Conservation (phyloP, 53 echinoderm and acorn worm species). For the Paracentrotus lividus region DNA sequence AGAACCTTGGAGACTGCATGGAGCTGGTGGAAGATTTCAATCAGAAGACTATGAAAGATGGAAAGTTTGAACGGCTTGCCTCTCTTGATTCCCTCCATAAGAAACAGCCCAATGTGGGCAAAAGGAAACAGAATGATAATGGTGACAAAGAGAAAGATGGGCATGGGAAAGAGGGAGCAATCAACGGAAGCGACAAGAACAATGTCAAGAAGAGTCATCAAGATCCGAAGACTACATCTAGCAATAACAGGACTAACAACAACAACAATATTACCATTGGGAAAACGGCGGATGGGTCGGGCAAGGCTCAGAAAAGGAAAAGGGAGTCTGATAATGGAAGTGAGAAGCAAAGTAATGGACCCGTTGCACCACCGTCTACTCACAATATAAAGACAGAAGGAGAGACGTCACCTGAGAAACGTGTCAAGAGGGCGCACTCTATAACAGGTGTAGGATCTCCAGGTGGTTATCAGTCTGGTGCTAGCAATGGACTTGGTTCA, state of each 20-base stretch:
- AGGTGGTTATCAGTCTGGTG: not conserved
- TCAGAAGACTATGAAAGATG: constrained; percentile 72
- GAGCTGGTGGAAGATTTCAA: constrained; percentile 87
- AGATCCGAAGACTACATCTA: constrained; percentile 8
- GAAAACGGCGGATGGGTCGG: not conserved
- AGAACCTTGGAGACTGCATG: constrained; percentile 88
- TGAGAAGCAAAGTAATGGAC: constrained; percentile 41
- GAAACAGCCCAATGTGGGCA: constrained; percentile 22
- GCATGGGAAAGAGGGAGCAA: constrained; percentile 1
- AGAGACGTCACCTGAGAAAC: constrained; percentile 63
- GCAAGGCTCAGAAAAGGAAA: constrained; percentile 58
- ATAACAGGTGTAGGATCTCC: not conserved
- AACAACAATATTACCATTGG: not conserved
- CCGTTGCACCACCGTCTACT: not conserved
- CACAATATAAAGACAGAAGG: not conserved
- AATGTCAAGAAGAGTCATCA: not conserved
- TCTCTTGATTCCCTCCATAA: constrained; percentile 62
- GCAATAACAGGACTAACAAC: constrained; percentile 23
- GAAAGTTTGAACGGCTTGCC: constrained; percentile 60
- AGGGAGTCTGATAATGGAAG: not conserved
- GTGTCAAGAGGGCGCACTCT: constrained; percentile 57
- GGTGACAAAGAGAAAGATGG: constrained; percentile 9
- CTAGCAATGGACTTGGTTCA: constrained; percentile 52
- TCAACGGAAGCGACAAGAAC: constrained; percentile 48
- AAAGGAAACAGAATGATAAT: constrained; percentile 13